Evolutionary conservation across 2,113 vertebrate species (phyloP).

Genomic region (Equus przewalskii): DNA sequence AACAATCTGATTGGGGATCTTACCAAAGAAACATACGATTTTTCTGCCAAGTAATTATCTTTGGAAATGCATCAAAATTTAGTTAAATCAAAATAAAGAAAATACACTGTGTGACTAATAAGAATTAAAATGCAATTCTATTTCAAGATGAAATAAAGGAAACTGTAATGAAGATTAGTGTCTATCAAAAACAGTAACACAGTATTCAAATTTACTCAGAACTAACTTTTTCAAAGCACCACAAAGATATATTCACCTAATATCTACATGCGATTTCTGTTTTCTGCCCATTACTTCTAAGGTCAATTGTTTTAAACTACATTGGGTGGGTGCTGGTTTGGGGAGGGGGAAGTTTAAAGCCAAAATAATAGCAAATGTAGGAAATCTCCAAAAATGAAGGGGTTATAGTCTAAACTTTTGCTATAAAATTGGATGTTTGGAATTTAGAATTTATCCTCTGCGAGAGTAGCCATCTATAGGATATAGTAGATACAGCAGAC

Average conservation of each 20-base stretch:
- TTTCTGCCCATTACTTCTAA: background rate
- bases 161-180: conserved; percentile 29
- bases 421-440: background rate
- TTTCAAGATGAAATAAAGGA: conserved; percentile 62
- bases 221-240: conserved; percentile 17
- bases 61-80: conserved; percentile 41
- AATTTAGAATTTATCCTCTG: background rate
- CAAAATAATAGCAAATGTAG: conserved; percentile 5
- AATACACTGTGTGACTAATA: conserved; percentile 34
- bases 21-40: conserved; percentile 44
- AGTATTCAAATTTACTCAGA: conserved; percentile 46
- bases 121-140: conserved; percentile 62
- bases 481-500: background rate
- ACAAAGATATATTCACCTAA: conserved; percentile 2
- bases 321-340: background rate
- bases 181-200: conserved; percentile 41
- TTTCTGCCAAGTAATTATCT: conserved; percentile 50
- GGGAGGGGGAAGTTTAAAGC: background rate
- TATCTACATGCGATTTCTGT: background rate
- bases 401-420: background rate
- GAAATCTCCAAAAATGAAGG: background rate
- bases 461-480: background rate
- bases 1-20: conserved; percentile 40
- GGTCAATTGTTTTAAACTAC: background rate
- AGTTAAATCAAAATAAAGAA: conserved; percentile 40